These are phyloP conservation scores for Percopsis omiscomaycus DNA, from an alignment of 2,797 vertebrate genomes.

Conservation along the genomic window DNA sequence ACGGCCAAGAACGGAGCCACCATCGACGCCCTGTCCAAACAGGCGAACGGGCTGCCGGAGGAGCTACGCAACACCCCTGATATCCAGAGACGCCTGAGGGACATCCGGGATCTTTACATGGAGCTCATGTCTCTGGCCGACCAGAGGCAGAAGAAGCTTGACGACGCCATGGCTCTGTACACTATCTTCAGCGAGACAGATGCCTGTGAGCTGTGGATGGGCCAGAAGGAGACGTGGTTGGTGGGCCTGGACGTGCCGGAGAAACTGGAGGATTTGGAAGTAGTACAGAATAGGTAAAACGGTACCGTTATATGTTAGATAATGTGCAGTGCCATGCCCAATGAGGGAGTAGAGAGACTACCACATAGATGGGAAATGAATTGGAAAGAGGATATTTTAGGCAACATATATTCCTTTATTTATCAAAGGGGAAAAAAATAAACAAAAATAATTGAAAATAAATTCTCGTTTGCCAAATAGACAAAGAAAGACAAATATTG, in stretches of 20 bases:
- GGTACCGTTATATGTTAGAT: background rate
- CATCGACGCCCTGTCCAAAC: constrained; percentile 81
- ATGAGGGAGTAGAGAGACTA: no score
- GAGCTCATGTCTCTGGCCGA: constrained; percentile 86
- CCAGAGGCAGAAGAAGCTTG: constrained; percentile 83
- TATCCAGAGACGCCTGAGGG: constrained; percentile 82
- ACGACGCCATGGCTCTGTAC: constrained; percentile 88
- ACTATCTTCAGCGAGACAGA: constrained; percentile 93
- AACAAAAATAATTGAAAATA: no score
- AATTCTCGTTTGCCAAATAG: no score
- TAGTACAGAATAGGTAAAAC: constrained; percentile 90
- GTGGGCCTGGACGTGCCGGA: constrained; percentile 86
- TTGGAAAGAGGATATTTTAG: no score
- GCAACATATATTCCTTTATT: no score
- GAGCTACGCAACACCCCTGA: constrained; percentile 88
- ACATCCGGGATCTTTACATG: constrained; percentile 83
- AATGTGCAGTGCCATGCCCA: background rate
- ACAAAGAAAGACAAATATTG: no score
- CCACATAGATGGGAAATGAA: no score
- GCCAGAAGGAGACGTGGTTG: constrained; percentile 95
- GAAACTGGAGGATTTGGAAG: constrained; percentile 92
- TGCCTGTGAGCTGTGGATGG: constrained; percentile 95
- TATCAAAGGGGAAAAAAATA: no score
- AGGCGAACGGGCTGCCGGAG: constrained; percentile 84
- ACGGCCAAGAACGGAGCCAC: constrained; percentile 79